Evolutionary conservation across 1,140 invertebrate species (phyloP).

Genomic region (Helicorthomorpha holstii): DNA sequence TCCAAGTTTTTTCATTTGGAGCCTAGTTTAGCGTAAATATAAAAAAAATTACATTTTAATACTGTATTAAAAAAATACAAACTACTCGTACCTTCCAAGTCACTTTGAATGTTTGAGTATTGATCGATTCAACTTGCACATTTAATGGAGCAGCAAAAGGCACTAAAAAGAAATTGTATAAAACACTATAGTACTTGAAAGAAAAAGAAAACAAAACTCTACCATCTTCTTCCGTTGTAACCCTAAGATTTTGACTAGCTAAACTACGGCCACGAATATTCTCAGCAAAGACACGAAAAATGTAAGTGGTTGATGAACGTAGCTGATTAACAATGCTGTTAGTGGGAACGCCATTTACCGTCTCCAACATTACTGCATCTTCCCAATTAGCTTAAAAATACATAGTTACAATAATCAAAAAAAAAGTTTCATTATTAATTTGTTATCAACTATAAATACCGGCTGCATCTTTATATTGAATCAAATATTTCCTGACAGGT

Average conservation of each 20-base stretch:
- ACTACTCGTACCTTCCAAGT: too few species aligned
- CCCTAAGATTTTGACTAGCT: constrained; percentile 62
- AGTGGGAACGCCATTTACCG: constrained; percentile 20
- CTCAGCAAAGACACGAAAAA: constrained; percentile 72
- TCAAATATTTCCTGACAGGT: background rate
- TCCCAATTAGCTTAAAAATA: too few species aligned
- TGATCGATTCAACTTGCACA: constrained; percentile 65
- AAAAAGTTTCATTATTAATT: background rate
- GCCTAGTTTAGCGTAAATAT: too few species aligned
- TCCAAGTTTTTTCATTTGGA: constrained; percentile 69
- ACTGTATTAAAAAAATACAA: too few species aligned
- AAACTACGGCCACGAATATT: constrained; percentile 71
- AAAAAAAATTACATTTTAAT: too few species aligned
- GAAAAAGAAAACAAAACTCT: background rate
- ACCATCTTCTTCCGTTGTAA: constrained; percentile 69
- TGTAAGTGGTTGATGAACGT: constrained; percentile 69
- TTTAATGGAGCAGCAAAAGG: constrained; percentile 69
- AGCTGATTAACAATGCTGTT: constrained; percentile 59
- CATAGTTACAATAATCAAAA: background rate
- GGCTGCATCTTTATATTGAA: background rate
- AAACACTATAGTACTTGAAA: background rate
- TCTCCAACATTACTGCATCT: background rate
- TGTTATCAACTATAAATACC: background rate
- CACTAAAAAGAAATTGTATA: constrained; percentile 31
- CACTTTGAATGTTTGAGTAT: constrained; percentile 71